phyloP scores from a whole-genome alignment of 2,797 vertebrate species.

The Sylvia borin region DNA sequence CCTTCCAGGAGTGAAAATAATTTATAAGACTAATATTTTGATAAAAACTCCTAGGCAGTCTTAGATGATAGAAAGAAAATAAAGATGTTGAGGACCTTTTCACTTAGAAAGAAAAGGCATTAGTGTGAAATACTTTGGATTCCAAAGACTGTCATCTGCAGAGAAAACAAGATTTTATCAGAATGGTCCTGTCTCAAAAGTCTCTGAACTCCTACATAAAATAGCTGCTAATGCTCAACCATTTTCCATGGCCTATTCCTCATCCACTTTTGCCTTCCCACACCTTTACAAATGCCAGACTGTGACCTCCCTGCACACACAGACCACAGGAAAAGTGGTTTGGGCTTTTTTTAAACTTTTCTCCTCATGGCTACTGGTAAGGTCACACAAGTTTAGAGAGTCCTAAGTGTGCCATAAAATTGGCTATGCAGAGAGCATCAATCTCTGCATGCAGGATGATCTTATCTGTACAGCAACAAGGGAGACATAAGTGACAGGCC shows the following conservation, averaged over 20 bases:
- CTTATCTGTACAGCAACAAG: not conserved
- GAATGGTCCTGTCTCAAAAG: not conserved
- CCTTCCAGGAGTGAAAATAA: not conserved
- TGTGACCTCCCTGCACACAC: not conserved
- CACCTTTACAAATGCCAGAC: not conserved
- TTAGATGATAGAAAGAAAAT: not conserved
- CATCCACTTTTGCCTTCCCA: not conserved
- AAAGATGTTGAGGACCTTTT: not conserved
- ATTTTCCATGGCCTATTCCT: not conserved
- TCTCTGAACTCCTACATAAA: not conserved
- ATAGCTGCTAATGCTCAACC: not conserved
- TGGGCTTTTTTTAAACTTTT: not conserved
- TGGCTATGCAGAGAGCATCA: not conserved
- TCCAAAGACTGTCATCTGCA: not conserved
- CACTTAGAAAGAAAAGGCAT: not conserved
- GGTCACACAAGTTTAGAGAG: not conserved
- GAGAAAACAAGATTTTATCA: not conserved
- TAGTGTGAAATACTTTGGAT: not conserved
- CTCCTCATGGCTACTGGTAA: not conserved
- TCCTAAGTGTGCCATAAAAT: not conserved
- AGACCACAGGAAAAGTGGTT: not conserved
- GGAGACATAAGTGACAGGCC: not conserved
- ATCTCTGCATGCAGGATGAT: not conserved
- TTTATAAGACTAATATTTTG: not conserved
- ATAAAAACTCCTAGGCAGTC: not conserved